Conservation (phyloP, 2,797 vertebrate species). For the Lacerta agilis region DNA sequence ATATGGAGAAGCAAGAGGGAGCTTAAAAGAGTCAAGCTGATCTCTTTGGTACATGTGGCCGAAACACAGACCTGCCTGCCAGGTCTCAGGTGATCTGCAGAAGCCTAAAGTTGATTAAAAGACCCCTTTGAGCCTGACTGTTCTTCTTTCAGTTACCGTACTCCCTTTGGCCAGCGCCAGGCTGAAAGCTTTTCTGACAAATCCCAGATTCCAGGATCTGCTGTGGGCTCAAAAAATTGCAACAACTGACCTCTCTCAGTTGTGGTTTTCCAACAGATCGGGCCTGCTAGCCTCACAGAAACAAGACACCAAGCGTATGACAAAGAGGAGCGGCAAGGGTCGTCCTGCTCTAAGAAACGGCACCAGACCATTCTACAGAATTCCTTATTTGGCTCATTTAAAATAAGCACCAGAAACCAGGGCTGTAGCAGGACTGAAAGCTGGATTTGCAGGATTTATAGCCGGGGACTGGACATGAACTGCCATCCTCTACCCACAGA, state of each 20-base stretch:
- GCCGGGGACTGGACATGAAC: background rate
- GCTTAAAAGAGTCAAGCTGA: background rate
- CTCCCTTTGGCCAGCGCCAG: background rate
- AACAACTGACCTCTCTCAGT: too few species aligned
- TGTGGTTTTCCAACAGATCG: background rate
- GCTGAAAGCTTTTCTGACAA: background rate
- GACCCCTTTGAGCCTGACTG: too few species aligned
- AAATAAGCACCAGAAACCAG: background rate
- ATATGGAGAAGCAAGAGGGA: too few species aligned
- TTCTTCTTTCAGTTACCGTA: background rate
- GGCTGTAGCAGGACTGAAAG: background rate
- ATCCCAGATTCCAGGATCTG: background rate
- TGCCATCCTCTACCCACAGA: background rate
- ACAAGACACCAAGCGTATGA: background rate
- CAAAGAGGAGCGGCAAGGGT: background rate
- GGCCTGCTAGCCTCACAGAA: background rate
- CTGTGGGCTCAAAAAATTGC: too few species aligned
- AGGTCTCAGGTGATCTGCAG: too few species aligned
- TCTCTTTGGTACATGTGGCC: too few species aligned
- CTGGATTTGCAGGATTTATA: background rate
- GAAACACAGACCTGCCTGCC: background rate
- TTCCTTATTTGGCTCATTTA: background rate
- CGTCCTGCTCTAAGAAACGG: background rate
- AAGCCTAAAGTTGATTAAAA: background rate
- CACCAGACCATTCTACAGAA: background rate